phyloP scores from a whole-genome alignment of 2,113 vertebrate genomes.

The Eudyptes chrysolophus region DNA sequence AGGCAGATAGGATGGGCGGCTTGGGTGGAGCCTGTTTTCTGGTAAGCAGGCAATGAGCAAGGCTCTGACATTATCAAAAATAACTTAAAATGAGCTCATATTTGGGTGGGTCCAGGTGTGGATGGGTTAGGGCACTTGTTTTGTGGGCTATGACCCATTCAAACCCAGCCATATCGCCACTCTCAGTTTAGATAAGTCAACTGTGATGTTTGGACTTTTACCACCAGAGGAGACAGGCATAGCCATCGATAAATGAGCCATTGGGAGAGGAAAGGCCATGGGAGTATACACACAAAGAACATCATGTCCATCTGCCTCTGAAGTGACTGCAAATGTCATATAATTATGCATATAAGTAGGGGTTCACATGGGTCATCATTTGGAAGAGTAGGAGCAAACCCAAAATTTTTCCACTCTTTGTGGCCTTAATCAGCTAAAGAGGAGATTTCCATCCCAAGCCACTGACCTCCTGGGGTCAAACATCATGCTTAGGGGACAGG shows the following conservation, averaged over 20 bases:
- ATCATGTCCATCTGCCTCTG: not conserved
- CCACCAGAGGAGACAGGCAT: not conserved
- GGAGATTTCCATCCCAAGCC: not conserved
- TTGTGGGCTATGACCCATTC: not conserved
- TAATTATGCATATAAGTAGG: not conserved
- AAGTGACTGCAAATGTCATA: not conserved
- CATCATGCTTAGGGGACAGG: not conserved
- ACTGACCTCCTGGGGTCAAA: not conserved
- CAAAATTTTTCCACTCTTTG: not conserved
- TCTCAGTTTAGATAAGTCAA: not conserved
- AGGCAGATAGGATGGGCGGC: not conserved
- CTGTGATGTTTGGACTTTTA: not conserved
- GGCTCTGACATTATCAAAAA: not conserved
- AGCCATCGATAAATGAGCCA: fast-evolving
- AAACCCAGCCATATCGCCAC: not conserved
- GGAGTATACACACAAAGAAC: not conserved
- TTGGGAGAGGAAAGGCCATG: not conserved
- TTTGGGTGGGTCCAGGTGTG: not conserved
- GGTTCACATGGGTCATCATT: not conserved
- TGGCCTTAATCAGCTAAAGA: not conserved
- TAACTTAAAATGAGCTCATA: not conserved
- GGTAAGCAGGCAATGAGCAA: not conserved
- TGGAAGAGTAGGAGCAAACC: not conserved
- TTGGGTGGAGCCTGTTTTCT: not conserved
- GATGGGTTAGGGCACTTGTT: not conserved